Conservation (phyloP, 2,888 invertebrate species). For the Synanthedon formicaeformis region DNA sequence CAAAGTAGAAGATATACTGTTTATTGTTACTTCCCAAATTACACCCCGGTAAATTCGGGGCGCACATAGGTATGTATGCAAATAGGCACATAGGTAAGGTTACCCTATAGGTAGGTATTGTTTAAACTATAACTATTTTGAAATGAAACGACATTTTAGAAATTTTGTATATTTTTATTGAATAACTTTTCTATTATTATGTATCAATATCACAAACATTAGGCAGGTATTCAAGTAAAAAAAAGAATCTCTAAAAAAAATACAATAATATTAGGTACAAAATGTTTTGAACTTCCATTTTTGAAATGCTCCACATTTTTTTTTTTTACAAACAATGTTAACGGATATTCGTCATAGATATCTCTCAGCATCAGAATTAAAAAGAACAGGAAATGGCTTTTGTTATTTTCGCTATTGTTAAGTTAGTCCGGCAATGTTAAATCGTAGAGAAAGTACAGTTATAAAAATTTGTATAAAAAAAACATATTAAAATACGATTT, state of each 20-base stretch:
- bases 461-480: conserved; percentile 5
- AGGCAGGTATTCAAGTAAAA: conserved; percentile 62
- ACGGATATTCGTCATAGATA: conserved; percentile 7
- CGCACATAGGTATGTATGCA: no score
- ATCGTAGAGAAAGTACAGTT: conserved; percentile 4
- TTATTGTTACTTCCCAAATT: no score
- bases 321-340: conserved; percentile 4
- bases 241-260: conserved; percentile 54
- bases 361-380: conserved; percentile 2
- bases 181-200: conserved; percentile 54
- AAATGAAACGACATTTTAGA: conserved; percentile 30
- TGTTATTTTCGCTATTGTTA: background rate
- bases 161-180: conserved; percentile 64
- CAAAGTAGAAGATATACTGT: no score
- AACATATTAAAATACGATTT: background rate
- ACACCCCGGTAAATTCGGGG: no score
- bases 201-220: conserved; percentile 60
- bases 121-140: background rate
- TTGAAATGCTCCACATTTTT: conserved; percentile 3
- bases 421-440: background rate
- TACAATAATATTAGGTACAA: conserved; percentile 12
- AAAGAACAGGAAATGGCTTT: conserved; percentile 3
- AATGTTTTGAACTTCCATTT: background rate
- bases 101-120: no score
- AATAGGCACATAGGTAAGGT: no score